These are phyloP conservation scores for Stegana nigrithorax DNA, from an alignment of 2,888 invertebrate species.

Conservation along the genomic window DNA sequence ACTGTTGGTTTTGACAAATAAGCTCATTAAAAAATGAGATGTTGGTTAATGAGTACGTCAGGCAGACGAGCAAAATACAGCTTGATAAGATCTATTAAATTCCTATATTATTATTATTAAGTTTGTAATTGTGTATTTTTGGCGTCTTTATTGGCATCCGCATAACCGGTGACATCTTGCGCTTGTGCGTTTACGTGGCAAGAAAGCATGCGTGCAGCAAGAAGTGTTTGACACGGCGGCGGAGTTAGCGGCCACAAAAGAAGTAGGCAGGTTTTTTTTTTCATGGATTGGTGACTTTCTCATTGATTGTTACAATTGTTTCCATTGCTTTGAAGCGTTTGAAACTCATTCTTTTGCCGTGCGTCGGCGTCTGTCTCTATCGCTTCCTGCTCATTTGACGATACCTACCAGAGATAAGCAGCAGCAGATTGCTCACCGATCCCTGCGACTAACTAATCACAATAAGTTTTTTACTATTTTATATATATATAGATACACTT, in stretches of 20 bases:
- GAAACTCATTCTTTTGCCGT: conserved; percentile 82
- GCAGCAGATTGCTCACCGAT: too few species aligned
- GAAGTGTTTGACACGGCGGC: conserved; percentile 74
- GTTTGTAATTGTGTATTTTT: too few species aligned
- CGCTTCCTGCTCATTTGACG: conserved; percentile 50
- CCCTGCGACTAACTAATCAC: not conserved
- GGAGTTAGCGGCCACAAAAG: conserved; percentile 46
- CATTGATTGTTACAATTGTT: conserved; percentile 84
- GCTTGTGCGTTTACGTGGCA: conserved; percentile 42
- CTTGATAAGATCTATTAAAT: too few species aligned
- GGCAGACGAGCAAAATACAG: conserved; percentile 68
- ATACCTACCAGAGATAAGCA: conserved; percentile 58
- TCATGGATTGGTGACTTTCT: conserved; percentile 90
- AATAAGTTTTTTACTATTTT: not conserved
- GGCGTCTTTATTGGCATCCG: conserved; percentile 81
- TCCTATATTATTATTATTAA: too few species aligned
- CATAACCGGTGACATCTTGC: conserved; percentile 57
- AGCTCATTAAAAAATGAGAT: conserved; percentile 78
- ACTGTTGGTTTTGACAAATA: too few species aligned
- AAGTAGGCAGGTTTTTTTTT: conserved; percentile 77
- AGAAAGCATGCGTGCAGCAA: conserved; percentile 59
- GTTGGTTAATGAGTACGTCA: conserved; percentile 72
- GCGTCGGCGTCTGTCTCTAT: conserved; percentile 69
- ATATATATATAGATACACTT: not conserved
- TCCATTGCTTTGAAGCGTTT: conserved; percentile 72